Base-by-base conservation (phyloP, 2,888 invertebrate species). In the Papilio demoleus region DNA sequence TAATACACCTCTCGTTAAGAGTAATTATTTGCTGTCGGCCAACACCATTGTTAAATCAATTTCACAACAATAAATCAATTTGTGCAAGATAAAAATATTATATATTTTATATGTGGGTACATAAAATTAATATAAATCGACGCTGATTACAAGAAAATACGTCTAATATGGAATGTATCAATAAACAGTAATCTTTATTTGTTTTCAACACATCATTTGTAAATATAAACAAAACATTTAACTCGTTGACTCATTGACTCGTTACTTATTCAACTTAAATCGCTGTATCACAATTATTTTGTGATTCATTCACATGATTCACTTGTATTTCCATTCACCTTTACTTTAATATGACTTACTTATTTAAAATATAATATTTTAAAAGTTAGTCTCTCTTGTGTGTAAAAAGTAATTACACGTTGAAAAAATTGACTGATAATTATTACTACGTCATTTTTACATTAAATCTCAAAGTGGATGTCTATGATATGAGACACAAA, bases 131-230 rank as follows among this genome's bases (percentile, higher is more conserved):
- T 19, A 17, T 42, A 42, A 11, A 50, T 24, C 4, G 47, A 22
- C 12, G 12, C 1, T 14, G n/a, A 22, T 12, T 47, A 47, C 4
- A 1, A 50, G 50, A 50, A 50, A 50, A 50, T 24, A 14, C n/a
- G n/a, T n/a, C n/a, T 6, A 17, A 50, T n/a, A n/a, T n/a, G n/a
- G 50, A 50, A 14, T 22, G 12, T 24, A 2, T 22, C 12, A 9
- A 14, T 24, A 22, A 24, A 50, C 24, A 42, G 2, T 45, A 14
- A 24, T 24, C 12, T 22, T 50, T 50, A 50, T 50, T 24, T 24
- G 24, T 50, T 24, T 24, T 50, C 50, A 50, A 50, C 50, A 22
- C 50, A 24, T 45, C n/a, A 19, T 19, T 50, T 24, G 50, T 50
- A 50, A 50, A 24, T 50, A 50, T 14, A 5, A 50, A 50, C 50